Evolutionary conservation across 2,888 invertebrate genomes (phyloP).

Genomic region (Cheilosia scutellata): DNA sequence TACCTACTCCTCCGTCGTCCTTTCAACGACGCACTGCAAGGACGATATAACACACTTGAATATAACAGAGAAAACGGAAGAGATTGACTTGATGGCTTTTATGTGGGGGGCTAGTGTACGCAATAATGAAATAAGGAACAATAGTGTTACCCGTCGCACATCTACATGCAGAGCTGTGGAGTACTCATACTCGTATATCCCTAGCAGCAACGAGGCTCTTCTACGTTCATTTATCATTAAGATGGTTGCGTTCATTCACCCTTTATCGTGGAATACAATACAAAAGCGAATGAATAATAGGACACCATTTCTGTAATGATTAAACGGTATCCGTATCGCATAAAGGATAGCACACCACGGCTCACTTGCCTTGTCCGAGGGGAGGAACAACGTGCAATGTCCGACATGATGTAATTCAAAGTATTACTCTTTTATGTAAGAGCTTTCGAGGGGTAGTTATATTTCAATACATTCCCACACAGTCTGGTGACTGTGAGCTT

Average conservation of each 20-base stretch:
- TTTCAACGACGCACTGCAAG: neutral
- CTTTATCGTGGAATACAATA: neutral
- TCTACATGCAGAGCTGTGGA: neutral
- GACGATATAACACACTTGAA: constrained; percentile 19
- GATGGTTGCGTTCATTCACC: constrained; percentile 21
- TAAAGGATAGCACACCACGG: neutral
- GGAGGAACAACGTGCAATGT: neutral
- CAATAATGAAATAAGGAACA: constrained; percentile 12
- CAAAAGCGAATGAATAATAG: constrained; percentile 25
- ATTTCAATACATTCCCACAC: neutral
- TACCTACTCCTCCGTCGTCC: too few relatives aligned
- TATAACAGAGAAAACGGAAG: constrained; percentile 2
- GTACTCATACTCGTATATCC: neutral
- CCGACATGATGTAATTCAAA: constrained; percentile 23
- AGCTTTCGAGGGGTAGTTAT: neutral
- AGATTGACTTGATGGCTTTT: constrained; percentile 22
- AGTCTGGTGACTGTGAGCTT: neutral
- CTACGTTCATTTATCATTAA: constrained; percentile 20
- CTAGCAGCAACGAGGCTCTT: neutral
- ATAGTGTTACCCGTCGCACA: neutral
- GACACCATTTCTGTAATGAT: constrained; percentile 32
- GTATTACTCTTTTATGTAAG: constrained; percentile 13
- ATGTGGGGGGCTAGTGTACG: neutral
- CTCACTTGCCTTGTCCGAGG: neutral
- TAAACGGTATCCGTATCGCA: constrained; percentile 21